Conservation (phyloP, 2,113 vertebrate genomes). For the Dermatemys mawii region DNA sequence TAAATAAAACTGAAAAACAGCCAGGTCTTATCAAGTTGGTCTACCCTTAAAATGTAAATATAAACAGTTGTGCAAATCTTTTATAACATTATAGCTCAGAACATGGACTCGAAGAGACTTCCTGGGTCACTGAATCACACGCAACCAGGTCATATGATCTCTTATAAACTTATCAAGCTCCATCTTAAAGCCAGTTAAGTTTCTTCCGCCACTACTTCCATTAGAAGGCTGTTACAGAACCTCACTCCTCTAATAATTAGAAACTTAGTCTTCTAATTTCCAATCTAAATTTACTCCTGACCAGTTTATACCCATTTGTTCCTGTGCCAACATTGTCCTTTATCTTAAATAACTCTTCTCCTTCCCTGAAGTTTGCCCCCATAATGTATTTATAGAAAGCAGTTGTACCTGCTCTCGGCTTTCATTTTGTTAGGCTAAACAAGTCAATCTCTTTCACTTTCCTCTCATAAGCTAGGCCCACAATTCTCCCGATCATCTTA, state of each 20-base stretch:
- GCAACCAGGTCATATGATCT: neutral
- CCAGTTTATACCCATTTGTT: neutral
- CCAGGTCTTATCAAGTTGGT: neutral
- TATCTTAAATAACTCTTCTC: neutral
- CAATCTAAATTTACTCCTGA: neutral
- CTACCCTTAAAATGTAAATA: neutral
- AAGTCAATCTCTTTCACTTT: neutral
- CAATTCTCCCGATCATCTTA: too few species aligned
- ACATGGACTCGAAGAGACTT: neutral
- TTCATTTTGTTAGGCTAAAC: neutral
- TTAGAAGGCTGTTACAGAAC: too few species aligned
- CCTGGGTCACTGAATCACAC: neutral
- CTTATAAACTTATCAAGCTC: neutral
- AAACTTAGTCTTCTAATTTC: neutral
- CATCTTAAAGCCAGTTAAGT: neutral
- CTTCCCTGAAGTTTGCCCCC: neutral
- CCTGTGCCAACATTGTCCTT: neutral
- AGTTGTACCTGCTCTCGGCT: neutral
- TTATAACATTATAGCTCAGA: neutral
- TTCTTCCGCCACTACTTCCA: neutral
- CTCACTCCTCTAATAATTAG: neutral
- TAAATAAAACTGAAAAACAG: neutral
- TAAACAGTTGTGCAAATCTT: neutral
- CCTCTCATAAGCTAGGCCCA: neutral
- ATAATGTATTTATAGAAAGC: neutral